phyloP scores from a whole-genome alignment of 2,113 vertebrate genomes.

The Hyaena hyaena region DNA sequence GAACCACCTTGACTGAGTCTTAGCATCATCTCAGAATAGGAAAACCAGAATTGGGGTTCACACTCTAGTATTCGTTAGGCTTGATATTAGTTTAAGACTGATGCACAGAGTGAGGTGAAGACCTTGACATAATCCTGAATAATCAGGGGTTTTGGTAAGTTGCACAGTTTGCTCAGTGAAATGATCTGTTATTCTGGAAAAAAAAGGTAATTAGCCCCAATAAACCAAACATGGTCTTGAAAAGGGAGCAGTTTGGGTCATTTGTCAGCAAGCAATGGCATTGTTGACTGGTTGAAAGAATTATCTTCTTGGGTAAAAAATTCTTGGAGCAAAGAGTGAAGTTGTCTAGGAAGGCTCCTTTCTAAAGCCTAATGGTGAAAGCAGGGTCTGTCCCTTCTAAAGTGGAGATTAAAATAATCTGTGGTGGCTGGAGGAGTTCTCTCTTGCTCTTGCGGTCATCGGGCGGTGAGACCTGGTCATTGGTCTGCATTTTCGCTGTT shows the following conservation, averaged over 20 bases:
- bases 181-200: not conserved
- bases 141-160: not conserved
- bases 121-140: not conserved
- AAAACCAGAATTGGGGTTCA: not conserved
- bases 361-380: not conserved
- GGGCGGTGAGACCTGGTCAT: accelerated
- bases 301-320: not conserved
- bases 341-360: accelerated
- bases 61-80: no score
- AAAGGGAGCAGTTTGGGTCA: not conserved
- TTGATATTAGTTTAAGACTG: not conserved
- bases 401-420: accelerated
- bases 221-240: not conserved
- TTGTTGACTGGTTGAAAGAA: not conserved
- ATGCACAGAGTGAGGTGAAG: not conserved
- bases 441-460: accelerated
- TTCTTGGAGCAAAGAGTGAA: not conserved
- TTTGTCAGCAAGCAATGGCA: not conserved
- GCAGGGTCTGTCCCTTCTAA: accelerated
- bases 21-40: not conserved
- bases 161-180: not conserved
- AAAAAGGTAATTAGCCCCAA: not conserved
- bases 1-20: accelerated
- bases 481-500: accelerated
- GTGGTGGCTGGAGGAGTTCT: accelerated